phyloP scores from a whole-genome alignment of 2,888 invertebrate species.

The Cabera pusaria region DNA sequence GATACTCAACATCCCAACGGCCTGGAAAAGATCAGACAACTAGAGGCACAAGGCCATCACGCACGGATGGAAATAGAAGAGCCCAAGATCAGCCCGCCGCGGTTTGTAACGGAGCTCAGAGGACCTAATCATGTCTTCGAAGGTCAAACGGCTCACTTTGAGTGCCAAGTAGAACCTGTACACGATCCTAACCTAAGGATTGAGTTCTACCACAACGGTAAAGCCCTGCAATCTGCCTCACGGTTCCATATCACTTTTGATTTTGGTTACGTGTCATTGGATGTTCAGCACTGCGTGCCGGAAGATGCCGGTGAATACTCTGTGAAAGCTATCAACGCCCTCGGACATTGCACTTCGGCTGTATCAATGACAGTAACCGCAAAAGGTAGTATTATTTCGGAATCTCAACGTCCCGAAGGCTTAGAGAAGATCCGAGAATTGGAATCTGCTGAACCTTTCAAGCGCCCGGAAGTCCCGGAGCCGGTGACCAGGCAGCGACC shows the following conservation, averaged over 20 bases:
- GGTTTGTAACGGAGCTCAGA: constrained; percentile 93
- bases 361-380: constrained; percentile 92
- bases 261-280: constrained; percentile 98
- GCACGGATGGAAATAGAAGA: constrained; percentile 92
- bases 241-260: constrained; percentile 98
- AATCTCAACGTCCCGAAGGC: constrained; percentile 97
- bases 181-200: constrained; percentile 95
- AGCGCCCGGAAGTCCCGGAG: constrained; percentile 90
- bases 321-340: constrained; percentile 94
- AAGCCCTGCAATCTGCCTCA: constrained; percentile 94
- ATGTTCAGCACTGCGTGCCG: constrained; percentile 96
- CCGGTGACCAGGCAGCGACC: constrained; percentile 94
- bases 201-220: constrained; percentile 96
- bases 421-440: constrained; percentile 95
- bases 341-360: constrained; percentile 94
- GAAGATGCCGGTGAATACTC: constrained; percentile 98
- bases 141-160: constrained; percentile 97
- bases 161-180: constrained; percentile 95
- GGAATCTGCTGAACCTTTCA: constrained; percentile 91
- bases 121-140: constrained; percentile 95
- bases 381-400: constrained; percentile 92
- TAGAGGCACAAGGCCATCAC: constrained; percentile 94
- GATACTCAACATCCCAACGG: constrained; percentile 97
- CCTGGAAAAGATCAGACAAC: constrained; percentile 93
- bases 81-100: constrained; percentile 90